A percentile compares a stretch with the other conserved stretches of the same genome.
Conservation (phyloP, 2,797 vertebrate genomes). For the Otus scops region DNA sequence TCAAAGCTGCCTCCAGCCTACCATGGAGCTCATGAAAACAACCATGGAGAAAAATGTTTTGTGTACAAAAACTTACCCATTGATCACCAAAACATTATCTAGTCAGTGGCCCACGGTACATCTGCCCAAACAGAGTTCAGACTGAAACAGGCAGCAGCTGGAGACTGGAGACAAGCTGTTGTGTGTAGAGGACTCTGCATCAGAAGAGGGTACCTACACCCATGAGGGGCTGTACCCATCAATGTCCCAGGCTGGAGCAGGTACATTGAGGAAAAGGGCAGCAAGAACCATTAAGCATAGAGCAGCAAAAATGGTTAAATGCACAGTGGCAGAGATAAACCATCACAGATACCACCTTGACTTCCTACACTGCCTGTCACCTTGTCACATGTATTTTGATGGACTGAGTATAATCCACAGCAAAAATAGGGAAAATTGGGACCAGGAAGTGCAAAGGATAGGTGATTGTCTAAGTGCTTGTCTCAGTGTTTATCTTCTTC, state of each 20-base stretch:
- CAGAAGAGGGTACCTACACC: neutral
- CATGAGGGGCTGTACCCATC: neutral
- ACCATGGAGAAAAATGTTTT: neutral
- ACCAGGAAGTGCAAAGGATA: neutral
- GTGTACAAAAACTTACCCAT: neutral
- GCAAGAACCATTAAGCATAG: neutral
- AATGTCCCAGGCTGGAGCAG: fast-evolving
- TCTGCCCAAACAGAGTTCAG: neutral
- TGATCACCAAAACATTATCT: neutral
- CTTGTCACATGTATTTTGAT: neutral
- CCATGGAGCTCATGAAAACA: fast-evolving
- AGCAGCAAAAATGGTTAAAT: neutral
- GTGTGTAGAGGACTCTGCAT: neutral
- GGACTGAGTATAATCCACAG: neutral
- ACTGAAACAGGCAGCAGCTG: neutral
- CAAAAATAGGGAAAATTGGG: neutral
- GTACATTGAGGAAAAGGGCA: neutral
- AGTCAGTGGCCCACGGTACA: neutral
- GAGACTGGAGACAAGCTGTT: neutral
- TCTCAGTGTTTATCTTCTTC: neutral
- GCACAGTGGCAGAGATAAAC: neutral
- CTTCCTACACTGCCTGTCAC: neutral
- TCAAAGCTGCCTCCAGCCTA: neutral
- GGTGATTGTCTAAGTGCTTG: neutral
- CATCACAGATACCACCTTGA: neutral